Conservation (phyloP, 2,888 invertebrate genomes). For the Erannis defoliaria region DNA sequence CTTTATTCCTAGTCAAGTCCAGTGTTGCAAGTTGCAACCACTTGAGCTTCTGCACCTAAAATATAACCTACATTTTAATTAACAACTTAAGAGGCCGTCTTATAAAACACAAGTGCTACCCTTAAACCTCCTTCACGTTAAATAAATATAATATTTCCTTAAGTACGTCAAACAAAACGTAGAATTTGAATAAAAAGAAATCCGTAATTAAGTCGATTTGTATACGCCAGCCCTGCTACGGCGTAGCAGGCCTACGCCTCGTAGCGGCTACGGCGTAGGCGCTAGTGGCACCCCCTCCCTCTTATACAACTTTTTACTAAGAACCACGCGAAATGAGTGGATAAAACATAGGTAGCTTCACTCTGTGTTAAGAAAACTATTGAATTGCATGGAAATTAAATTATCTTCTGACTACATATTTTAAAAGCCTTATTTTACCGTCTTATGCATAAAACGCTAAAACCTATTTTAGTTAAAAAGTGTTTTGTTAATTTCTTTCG, state of each 20-base stretch:
- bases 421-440: too few relatives aligned
- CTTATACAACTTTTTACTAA: conserved; percentile 83
- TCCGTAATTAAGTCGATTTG: conserved; percentile 50
- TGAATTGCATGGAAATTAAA: not conserved
- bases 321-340: conserved; percentile 85
- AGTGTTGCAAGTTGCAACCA: not conserved
- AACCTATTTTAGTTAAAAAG: too few relatives aligned
- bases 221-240: conserved; percentile 58
- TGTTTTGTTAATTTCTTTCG: too few relatives aligned
- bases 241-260: conserved; percentile 63
- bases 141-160: conserved; percentile 30
- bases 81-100: conserved; percentile 20
- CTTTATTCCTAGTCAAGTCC: not conserved
- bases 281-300: conserved; percentile 66
- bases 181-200: conserved; percentile 38
- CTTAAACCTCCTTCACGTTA: conserved; percentile 20
- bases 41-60: conserved; percentile 11
- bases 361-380: conserved; percentile 48
- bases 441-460: too few relatives aligned
- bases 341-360: conserved; percentile 85
- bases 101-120: conserved; percentile 13
- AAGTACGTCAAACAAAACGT: conserved; percentile 22
- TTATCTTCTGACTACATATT: too few relatives aligned
- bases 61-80: conserved; percentile 12
- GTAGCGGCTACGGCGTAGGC: conserved; percentile 69